Percentiles rank a stretch among this genome's conserved stretches.
Evolutionary conservation across 2,797 vertebrate species (phyloP).

Genomic region (Coranthus polyacanthus): DNA sequence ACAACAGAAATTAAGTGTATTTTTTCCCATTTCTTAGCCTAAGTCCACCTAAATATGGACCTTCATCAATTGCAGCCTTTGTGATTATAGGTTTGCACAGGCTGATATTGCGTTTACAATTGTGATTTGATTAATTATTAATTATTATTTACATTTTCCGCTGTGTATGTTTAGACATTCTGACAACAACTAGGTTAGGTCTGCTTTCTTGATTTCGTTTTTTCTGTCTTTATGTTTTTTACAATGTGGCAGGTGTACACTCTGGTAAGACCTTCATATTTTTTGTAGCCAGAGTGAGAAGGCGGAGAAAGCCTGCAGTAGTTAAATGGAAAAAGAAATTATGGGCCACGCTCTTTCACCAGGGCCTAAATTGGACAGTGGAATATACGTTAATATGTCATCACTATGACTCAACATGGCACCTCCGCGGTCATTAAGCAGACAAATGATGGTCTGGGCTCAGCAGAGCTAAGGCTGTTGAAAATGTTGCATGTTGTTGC

Average conservation of each 20-base stretch:
- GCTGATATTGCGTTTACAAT: too few species aligned
- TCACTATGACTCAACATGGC: slow-evolving; percentile 66
- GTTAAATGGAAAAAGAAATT: slow-evolving; percentile 44
- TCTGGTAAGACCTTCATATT: background rate
- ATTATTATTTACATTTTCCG: too few species aligned
- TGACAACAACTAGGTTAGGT: too few species aligned
- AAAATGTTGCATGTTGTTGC: slow-evolving; percentile 62
- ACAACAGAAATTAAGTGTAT: too few species aligned
- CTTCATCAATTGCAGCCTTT: too few species aligned
- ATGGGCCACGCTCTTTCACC: slow-evolving; percentile 40
- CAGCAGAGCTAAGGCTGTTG: slow-evolving; percentile 34
- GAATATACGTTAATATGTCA: slow-evolving; percentile 69
- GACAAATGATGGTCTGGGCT: slow-evolving; percentile 62
- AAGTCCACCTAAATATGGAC: too few species aligned
- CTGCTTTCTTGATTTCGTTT: too few species aligned
- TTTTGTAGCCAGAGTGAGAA: slow-evolving; percentile 6
- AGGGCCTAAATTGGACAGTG: slow-evolving; percentile 62
- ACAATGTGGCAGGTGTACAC: background rate
- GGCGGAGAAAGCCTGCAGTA: slow-evolving; percentile 1
- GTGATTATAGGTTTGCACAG: too few species aligned
- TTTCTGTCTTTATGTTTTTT: background rate
- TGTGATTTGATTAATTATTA: too few species aligned
- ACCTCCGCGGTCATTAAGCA: slow-evolving; percentile 68
- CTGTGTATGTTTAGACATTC: too few species aligned
- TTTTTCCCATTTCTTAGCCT: too few species aligned